Evolutionary conservation across 2,797 vertebrate species (phyloP), one percentile per base, ranked within the genome.

Genomic region (Spinibarbus caldwelli): DNA sequence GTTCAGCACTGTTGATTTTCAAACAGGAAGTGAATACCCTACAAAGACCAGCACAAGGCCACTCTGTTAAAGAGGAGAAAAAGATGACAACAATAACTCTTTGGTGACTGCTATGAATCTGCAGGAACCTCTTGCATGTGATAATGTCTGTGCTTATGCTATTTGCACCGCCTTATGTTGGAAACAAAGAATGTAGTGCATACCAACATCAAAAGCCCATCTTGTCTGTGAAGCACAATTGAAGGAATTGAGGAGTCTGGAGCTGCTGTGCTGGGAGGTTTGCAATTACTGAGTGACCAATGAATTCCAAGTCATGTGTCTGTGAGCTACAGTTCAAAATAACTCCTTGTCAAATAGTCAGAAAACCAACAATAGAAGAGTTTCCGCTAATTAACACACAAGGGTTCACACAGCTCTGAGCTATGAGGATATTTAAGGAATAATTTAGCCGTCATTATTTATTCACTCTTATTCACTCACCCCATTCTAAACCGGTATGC

Each of bases 221-320:
- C 57, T 66, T 1, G 5, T 34, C 57, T 66, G 54, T 75, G 71
- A 75, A 49, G 71, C 41, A 36, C 8, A 15, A 64, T 62, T 64
- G 38, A 83, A 75, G 57, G 12, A 47, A 5, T 64, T 75, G 57
- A 83, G 62, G 29, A 75, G 81, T 64, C 54, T 82, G 4, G 14
- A 70, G 80, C 49, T 73, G 70, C 71, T 49, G 23, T 75, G 57
- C 23, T 36, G 54, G 68, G 29, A 66, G 57, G 6, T 41, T 82
- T 72, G 52, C 38, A 49, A 49, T 83, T 47, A 45, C 54, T 66
- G 81, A 75, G 41, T 66, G 57, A 45, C 77, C 57, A 78, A 45
- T 78, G 41, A 64, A 83, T 83, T 47, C 26, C 41, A 64, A 34
- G 41, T n/a, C 36, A 72, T 45, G 26, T 73, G 68, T 73, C 52